These are phyloP conservation scores for Drosophila sordidula DNA, from an alignment of 2,888 invertebrate genomes.

Conservation along the genomic window DNA sequence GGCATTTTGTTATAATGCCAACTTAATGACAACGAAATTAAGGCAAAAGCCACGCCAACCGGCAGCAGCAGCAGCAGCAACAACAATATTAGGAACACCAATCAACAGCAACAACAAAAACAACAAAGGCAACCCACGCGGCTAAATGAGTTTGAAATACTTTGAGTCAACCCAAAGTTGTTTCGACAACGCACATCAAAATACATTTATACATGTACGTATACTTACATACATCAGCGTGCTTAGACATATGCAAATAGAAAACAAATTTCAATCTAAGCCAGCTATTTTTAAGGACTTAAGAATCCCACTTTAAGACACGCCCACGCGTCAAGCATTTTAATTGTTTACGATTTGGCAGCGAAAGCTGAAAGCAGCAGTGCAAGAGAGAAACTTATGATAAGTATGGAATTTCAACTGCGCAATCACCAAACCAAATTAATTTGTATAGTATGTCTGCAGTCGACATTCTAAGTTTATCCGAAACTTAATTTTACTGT, in stretches of 20 bases:
- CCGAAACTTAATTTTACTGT: too few relatives aligned
- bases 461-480: too few relatives aligned
- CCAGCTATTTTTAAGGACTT: constrained; percentile 31
- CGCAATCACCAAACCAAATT: not conserved
- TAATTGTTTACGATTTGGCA: constrained; percentile 30
- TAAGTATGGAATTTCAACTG: not conserved
- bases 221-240: not conserved
- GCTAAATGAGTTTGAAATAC: constrained; percentile 75
- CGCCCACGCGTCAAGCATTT: constrained; percentile 40
- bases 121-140: constrained; percentile 22
- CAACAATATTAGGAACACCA: constrained; percentile 8
- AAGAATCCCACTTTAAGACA: constrained; percentile 19
- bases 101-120: constrained; percentile 12
- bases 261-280: constrained; percentile 34
- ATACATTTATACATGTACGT: constrained; percentile 2
- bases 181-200: constrained; percentile 27
- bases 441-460: not conserved
- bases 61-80: constrained; percentile 21
- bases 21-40: constrained; percentile 82
- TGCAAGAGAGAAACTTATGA: constrained; percentile 1
- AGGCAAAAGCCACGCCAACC: constrained; percentile 66
- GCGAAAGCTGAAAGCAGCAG: not conserved
- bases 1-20: constrained; percentile 83
- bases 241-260: constrained; percentile 32
- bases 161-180: constrained; percentile 69